Evolutionary conservation across 2,113 vertebrate genomes (phyloP), one percentile per base, ranked within the genome.

Genomic region (Colinus virginianus): DNA sequence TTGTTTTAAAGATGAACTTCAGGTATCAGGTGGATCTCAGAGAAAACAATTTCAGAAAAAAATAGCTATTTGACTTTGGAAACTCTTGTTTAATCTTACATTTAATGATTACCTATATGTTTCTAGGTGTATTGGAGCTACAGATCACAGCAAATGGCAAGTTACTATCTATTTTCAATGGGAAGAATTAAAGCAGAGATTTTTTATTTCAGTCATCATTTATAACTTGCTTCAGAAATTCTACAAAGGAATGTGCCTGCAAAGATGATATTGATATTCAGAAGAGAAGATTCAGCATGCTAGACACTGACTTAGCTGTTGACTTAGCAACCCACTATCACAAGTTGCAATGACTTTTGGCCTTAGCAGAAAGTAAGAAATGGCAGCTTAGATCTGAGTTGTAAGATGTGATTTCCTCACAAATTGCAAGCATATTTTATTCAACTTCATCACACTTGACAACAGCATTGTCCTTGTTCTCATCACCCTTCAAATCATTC

Each of bases 31-130:
- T 16, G 11, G 1, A 68, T 68, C 10, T 49, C 40, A 53, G 40
- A 67, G 5, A 80, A 92, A 93, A 70, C 14, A 42, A 48, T 75
- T 86, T 45, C 14, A 36, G 36, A 78, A 67, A 67, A 90, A 67
- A 92, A 38, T 1, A 69, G 4, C 23, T 64, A 6, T 61, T 74
- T 67, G 38, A 40, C 4, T 82, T 87, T 40, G 12, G 42, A 81
- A 84, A 76, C 9, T 75, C 20, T 78, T 71, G 7, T 64, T 84
- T 62, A 53, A 68, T 84, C 22, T 64, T 21, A 76, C 38, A 45
- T 76, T 30, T 82, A 66, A 53, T 48, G 3, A 51, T 48, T 69
- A 53, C 4, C 30, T 53, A 43, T 4, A 16, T 19, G 8, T 38
- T 82, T 84, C 72, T 48, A 72, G 32, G 11, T 63, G 7, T 28